phyloP scores from a whole-genome alignment of 2,797 vertebrate species.

The Xenentodon cancila region DNA sequence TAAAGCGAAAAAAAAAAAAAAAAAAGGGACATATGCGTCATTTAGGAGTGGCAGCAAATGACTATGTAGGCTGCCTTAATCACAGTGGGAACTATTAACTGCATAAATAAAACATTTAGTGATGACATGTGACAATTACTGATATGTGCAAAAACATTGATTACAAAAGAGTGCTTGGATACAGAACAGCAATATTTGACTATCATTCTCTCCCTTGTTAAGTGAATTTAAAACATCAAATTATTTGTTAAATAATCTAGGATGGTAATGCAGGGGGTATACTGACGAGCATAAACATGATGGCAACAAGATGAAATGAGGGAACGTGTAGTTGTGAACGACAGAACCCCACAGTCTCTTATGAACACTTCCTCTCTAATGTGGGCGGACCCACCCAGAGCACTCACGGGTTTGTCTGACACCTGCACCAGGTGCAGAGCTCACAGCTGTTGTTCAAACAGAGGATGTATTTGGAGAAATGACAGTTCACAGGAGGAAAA shows the following conservation, averaged over 20 bases:
- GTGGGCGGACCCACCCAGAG: constrained; percentile 62
- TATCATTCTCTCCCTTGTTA: constrained; percentile 10
- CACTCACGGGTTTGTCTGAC: constrained; percentile 46
- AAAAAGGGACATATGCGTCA: background rate
- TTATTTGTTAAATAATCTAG: constrained; percentile 1
- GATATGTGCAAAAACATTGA: constrained; percentile 38
- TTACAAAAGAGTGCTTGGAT: constrained; percentile 1
- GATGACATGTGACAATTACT: constrained; percentile 19
- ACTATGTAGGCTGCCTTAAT: constrained; percentile 20
- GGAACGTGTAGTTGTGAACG: constrained; percentile 75
- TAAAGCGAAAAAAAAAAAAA: constrained; percentile 3
- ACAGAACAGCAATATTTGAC: constrained; percentile 22
- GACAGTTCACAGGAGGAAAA: constrained; percentile 47
- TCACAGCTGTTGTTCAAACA: constrained; percentile 60
- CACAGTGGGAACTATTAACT: constrained; percentile 22
- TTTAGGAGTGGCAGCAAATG: constrained; percentile 31
- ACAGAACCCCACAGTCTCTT: constrained; percentile 87
- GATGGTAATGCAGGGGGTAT: background rate
- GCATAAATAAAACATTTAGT: constrained; percentile 28
- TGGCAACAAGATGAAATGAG: constrained; percentile 74
- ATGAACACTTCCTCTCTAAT: constrained; percentile 76
- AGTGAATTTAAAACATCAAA: constrained; percentile 1
- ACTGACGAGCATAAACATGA: constrained; percentile 21
- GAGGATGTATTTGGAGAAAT: constrained; percentile 35
- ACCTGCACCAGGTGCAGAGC: constrained; percentile 66